phyloP scores from a whole-genome alignment of 1,140 invertebrate genomes.

The Theocolax elegans region DNA sequence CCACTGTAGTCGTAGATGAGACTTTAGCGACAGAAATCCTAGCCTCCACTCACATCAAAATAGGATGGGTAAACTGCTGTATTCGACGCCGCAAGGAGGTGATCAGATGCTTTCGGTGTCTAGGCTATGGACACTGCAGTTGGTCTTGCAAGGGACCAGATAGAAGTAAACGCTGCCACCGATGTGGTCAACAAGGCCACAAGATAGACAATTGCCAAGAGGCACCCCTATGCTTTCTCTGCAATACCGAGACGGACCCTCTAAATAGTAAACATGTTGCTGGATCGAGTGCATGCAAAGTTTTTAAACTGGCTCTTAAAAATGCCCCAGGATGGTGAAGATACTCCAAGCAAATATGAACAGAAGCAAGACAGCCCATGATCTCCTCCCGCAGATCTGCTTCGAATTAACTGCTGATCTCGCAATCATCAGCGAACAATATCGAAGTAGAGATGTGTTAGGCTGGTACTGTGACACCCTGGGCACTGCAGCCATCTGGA shows the following conservation, averaged over 20 bases:
- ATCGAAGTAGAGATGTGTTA: not conserved
- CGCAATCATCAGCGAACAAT: conserved; percentile 34
- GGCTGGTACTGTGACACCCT: conserved; percentile 13
- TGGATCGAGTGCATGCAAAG: conserved; percentile 14
- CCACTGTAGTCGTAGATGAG: conserved; percentile 4
- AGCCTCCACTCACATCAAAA: not conserved
- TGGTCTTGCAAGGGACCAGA: conserved; percentile 33
- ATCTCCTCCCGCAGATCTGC: conserved; percentile 15
- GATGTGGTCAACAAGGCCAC: conserved; percentile 41
- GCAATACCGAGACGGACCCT: not conserved
- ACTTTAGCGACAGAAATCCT: not conserved
- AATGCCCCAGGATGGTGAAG: conserved; percentile 3
- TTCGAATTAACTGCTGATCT: conserved; percentile 3
- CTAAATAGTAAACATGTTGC: conserved; percentile 4
- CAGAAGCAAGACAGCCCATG: conserved; percentile 13
- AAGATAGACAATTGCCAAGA: conserved; percentile 23
- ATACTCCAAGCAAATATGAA: conserved; percentile 28
- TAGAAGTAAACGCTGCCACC: conserved; percentile 34
- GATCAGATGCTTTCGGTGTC: conserved; percentile 35
- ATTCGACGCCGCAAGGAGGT: not conserved
- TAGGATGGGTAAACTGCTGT: conserved; percentile 27
- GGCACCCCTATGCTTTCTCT: conserved; percentile 13
- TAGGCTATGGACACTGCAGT: conserved; percentile 34
- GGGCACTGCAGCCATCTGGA: conserved; percentile 29
- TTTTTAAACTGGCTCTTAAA: conserved; percentile 1